These are phyloP conservation scores for Trypoxylus dichotomus DNA, from an alignment of 1,140 invertebrate species.

Conservation along the genomic window DNA sequence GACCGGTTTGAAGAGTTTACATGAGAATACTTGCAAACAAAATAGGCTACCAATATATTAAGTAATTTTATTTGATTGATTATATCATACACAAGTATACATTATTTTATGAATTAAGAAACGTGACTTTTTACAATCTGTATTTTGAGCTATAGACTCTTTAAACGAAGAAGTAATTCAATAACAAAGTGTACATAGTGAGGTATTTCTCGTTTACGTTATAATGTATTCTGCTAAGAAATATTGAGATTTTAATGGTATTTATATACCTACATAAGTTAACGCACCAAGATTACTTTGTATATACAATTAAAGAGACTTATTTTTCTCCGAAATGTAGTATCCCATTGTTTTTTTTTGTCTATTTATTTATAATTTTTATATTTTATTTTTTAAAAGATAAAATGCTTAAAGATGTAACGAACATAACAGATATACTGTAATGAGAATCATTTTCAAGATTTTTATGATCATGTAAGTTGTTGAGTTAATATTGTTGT, in stretches of 20 bases:
- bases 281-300: conserved; percentile 26
- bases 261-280: conserved; percentile 26
- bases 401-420: too few species aligned
- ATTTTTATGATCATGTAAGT: not conserved
- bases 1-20: not conserved
- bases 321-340: conserved; percentile 16
- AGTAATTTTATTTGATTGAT: not conserved
- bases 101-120: not conserved
- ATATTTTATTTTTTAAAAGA: not conserved
- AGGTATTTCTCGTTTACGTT: conserved; percentile 29
- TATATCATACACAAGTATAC: not conserved
- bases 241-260: conserved; percentile 27
- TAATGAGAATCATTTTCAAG: not conserved
- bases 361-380: conserved; percentile 31
- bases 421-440: not conserved
- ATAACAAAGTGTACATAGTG: conserved; percentile 16
- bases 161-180: not conserved
- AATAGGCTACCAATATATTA: not conserved
- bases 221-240: conserved; percentile 29
- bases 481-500: not conserved
- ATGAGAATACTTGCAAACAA: not conserved
- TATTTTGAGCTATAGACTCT: conserved; percentile 11
- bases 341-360: conserved; percentile 27
- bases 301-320: conserved; percentile 9
- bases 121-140: not conserved